phyloP scores from a whole-genome alignment of 2,888 invertebrate genomes.

The Theretra japonica region DNA sequence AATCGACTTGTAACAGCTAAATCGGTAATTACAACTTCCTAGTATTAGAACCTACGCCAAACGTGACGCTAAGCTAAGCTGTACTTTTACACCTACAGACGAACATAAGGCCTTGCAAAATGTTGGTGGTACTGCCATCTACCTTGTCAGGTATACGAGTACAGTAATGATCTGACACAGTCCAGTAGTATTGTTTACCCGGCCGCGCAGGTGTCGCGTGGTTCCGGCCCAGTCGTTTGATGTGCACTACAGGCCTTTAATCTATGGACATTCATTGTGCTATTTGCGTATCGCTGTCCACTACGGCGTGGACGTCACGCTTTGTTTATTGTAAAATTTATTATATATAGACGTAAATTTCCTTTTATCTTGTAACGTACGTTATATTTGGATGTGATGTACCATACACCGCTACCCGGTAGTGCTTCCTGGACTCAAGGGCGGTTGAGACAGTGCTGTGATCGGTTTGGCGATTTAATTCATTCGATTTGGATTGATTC shows the following conservation, averaged over 20 bases:
- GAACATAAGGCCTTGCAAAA: too few relatives aligned
- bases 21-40: too few relatives aligned
- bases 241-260: conserved; percentile 45
- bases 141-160: too few relatives aligned
- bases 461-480: too few relatives aligned
- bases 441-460: too few relatives aligned
- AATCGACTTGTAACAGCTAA: too few relatives aligned
- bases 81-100: too few relatives aligned
- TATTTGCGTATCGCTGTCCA: conserved; percentile 44
- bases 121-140: too few relatives aligned
- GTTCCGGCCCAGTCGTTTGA: conserved; percentile 57
- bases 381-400: not conserved
- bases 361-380: conserved; percentile 15
- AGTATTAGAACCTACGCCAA: too few relatives aligned
- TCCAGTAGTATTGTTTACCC: conserved; percentile 34
- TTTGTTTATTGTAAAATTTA: conserved; percentile 22
- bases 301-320: conserved; percentile 21
- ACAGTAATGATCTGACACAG: not conserved
- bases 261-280: conserved; percentile 48
- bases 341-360: conserved; percentile 21
- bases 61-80: too few relatives aligned
- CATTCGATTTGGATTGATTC: too few relatives aligned
- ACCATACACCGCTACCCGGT: not conserved
- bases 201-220: conserved; percentile 54
- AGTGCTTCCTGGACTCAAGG: too few relatives aligned